phyloP scores from a whole-genome alignment of 2,797 vertebrate species.

The Oceanodroma leucorhoa region DNA sequence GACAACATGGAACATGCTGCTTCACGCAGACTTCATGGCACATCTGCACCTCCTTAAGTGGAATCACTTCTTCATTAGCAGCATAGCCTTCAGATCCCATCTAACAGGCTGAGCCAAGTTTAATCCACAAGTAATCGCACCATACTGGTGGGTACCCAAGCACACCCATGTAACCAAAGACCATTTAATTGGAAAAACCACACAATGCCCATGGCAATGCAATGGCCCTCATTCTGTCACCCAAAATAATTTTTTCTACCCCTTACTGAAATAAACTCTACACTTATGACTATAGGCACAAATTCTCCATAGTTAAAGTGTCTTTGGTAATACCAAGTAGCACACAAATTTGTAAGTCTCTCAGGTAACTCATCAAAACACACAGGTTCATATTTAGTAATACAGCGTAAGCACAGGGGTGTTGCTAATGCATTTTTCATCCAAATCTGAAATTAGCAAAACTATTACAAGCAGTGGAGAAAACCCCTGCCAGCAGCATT shows the following conservation, averaged over 20 bases:
- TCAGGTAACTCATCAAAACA: background rate
- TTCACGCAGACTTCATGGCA: background rate
- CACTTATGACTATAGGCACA: fast-evolving
- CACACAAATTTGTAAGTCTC: background rate
- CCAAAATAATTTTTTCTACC: background rate
- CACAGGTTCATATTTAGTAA: background rate
- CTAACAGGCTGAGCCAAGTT: background rate
- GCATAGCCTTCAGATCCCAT: background rate
- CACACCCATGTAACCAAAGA: background rate
- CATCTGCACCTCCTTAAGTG: constrained; percentile 39
- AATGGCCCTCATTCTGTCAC: background rate
- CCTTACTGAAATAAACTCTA: background rate
- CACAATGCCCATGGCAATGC: background rate
- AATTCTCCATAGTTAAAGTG: background rate
- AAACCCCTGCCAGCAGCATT: background rate
- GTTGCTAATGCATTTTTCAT: background rate
- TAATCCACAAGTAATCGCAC: background rate
- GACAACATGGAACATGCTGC: background rate
- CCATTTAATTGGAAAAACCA: background rate
- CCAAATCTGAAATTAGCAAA: background rate
- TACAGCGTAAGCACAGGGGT: background rate
- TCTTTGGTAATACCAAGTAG: background rate
- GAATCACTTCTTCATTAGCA: background rate
- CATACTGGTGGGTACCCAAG: background rate
- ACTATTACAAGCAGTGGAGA: background rate